Base-by-base conservation (phyloP, 2,888 invertebrate genomes). In the Diarsia brunnea region DNA sequence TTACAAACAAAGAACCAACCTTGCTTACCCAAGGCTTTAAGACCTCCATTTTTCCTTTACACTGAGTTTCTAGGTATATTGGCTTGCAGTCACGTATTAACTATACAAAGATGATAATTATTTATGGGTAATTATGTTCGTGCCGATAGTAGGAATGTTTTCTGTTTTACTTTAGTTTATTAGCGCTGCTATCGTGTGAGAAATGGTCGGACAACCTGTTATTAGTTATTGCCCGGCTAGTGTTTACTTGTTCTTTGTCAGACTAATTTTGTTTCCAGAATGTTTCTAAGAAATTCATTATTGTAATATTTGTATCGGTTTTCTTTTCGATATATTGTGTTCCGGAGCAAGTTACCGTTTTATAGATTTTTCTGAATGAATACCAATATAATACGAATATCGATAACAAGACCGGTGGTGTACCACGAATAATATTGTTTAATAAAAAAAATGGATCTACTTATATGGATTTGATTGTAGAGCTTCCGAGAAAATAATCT, bases 1-100 rank as follows among this genome's bases (percentile, higher is more conserved):
- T 71, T 47, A 63, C 60, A 38, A 83, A 83, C 83, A 83, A 83
- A 83, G 77, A 38, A 61, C 21, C 69, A 72, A 65, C 82, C 83
- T 83, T 77, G 80, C 51, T 49, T n/a, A 38, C 45, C 75, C 53
- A 82, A 80, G 83, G 77, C 65, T 69, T 53, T 8, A 43, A 49
- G 24, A n/a, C 61, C 55, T 80, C 45, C 77, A 74, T 80, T 83
- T 82, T 77, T 73, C 77, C 80, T 77, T 31, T 79, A 82, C 53
- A 43, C 14, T 49, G 68, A 65, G 64, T 65, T 51, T 71, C 31
- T 68, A 47, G 55, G 75, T 73, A 60, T 49, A 65, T 73, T 63
- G 7, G 21, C 58, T 64, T 60, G 60, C 49, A 77, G 83, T 80
- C 83, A 83, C 83, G 83, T 83, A 73, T 71, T 55, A 31, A 19